Percentiles rank a stretch among this genome's conserved stretches.
phyloP scores from a whole-genome alignment of 2,113 vertebrate genomes.

The Nicator chloris region DNA sequence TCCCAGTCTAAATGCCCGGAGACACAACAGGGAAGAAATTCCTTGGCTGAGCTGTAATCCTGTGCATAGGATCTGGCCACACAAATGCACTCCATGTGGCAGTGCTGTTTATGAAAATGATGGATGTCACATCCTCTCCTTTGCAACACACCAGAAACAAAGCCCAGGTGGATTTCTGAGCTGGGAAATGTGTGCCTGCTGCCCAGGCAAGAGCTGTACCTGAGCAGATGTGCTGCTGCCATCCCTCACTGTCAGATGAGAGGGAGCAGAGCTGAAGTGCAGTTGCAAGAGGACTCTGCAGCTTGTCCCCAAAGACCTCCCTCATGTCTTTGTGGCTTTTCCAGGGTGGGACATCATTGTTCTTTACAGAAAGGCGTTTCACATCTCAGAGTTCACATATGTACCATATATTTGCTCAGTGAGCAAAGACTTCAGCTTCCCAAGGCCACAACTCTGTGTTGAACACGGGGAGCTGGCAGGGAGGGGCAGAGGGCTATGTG shows the following conservation, averaged over 20 bases:
- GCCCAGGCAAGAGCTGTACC: neutral
- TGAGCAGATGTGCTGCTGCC: conserved; percentile 3
- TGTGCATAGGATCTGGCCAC: neutral
- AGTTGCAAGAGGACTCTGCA: neutral
- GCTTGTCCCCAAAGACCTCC: neutral
- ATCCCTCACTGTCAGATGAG: conserved; percentile 1
- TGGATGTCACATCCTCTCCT: conserved; percentile 2
- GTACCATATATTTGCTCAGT: neutral
- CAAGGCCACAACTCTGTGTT: neutral
- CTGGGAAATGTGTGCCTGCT: conserved; percentile 6
- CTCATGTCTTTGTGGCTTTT: neutral
- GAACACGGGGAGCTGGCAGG: neutral
- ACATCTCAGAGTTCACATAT: neutral
- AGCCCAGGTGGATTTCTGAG: neutral
- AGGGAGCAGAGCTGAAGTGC: neutral
- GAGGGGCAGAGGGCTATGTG: neutral
- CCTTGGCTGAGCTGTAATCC: conserved; percentile 20
- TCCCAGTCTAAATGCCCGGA: conserved; percentile 7
- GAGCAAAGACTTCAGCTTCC: neutral
- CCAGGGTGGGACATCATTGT: neutral
- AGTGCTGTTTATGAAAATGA: neutral
- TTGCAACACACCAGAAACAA: neutral
- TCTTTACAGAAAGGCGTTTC: neutral
- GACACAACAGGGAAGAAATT: conserved; percentile 40
- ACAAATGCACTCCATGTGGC: conserved; percentile 16